These are phyloP conservation scores for Leuciscus waleckii DNA, from an alignment of 2,797 vertebrate genomes.

Conservation along the genomic window DNA sequence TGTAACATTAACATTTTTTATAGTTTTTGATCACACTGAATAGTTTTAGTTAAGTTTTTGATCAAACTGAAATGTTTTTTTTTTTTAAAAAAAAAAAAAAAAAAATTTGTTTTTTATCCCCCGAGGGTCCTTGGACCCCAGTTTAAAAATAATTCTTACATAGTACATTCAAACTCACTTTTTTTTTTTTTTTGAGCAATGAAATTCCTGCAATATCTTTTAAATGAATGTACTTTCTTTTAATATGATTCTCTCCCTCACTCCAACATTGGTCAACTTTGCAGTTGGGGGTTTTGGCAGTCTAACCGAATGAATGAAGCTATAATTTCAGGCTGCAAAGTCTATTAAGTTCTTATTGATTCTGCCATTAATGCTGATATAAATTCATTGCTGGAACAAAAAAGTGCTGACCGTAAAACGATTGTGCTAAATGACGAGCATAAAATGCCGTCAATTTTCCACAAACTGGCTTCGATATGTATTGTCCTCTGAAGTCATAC, in stretches of 20 bases:
- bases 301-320: conserved; percentile 55
- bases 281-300: conserved; percentile 31
- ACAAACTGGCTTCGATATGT: conserved; percentile 1
- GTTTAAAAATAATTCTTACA: not conserved
- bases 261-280: conserved; percentile 33
- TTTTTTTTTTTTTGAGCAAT: not conserved
- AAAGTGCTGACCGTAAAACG: conserved; percentile 83
- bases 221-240: not conserved
- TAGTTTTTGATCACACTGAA: too few relatives aligned
- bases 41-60: too few relatives aligned
- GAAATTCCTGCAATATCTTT: not conserved
- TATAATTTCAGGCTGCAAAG: conserved; percentile 55
- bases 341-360: conserved; percentile 86
- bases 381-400: conserved; percentile 77
- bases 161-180: not conserved
- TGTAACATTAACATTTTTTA: too few relatives aligned
- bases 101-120: too few relatives aligned
- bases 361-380: conserved; percentile 83
- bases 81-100: too few relatives aligned
- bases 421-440: conserved; percentile 79
- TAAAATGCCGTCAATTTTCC: conserved; percentile 68
- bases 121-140: too few relatives aligned
- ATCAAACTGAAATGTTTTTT: too few relatives aligned
- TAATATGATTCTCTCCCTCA: conserved; percentile 2
- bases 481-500: conserved; percentile 4